Evolutionary conservation across 2,888 invertebrate species (phyloP).

Genomic region (Neoitamus cyanurus): DNA sequence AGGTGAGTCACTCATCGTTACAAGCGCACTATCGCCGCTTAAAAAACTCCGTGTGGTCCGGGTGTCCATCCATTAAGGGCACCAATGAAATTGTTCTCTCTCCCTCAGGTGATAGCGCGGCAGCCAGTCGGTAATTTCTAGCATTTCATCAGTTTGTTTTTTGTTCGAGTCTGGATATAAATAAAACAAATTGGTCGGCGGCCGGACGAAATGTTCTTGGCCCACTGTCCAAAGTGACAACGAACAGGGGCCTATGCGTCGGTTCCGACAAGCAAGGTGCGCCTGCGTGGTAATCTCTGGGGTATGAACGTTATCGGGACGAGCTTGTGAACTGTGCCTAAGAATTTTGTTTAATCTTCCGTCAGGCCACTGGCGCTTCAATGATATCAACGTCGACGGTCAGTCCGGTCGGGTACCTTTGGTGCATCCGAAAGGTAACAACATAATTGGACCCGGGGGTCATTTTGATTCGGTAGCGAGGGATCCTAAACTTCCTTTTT

Average conservation of each 20-base stretch:
- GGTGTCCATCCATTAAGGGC: constrained; percentile 31
- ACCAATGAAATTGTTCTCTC: constrained; percentile 36
- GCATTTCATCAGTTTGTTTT: constrained; percentile 8
- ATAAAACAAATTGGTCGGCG: constrained; percentile 27
- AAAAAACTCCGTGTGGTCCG: constrained; percentile 29
- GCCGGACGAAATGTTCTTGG: background rate
- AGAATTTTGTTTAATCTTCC: constrained; percentile 45
- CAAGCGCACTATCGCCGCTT: background rate
- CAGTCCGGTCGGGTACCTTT: background rate
- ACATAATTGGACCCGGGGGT: constrained; percentile 40
- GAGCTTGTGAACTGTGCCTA: constrained; percentile 49
- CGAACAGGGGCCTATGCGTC: background rate
- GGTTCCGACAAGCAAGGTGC: constrained; percentile 20
- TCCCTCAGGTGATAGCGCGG: constrained; percentile 30
- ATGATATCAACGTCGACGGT: background rate
- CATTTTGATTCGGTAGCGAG: constrained; percentile 43
- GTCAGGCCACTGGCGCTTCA: constrained; percentile 35
- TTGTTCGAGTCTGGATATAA: background rate
- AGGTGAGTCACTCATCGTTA: constrained; percentile 19
- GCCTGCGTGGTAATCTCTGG: constrained; percentile 17
- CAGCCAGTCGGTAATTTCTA: constrained; percentile 11
- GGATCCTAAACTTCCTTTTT: constrained; percentile 12
- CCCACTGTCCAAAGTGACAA: constrained; percentile 30
- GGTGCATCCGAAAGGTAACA: constrained; percentile 30
- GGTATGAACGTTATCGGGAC: constrained; percentile 32